Evolutionary conservation across 2,797 vertebrate genomes (phyloP), one percentile per base, ranked within the genome.

Genomic region (Sparus aurata): DNA sequence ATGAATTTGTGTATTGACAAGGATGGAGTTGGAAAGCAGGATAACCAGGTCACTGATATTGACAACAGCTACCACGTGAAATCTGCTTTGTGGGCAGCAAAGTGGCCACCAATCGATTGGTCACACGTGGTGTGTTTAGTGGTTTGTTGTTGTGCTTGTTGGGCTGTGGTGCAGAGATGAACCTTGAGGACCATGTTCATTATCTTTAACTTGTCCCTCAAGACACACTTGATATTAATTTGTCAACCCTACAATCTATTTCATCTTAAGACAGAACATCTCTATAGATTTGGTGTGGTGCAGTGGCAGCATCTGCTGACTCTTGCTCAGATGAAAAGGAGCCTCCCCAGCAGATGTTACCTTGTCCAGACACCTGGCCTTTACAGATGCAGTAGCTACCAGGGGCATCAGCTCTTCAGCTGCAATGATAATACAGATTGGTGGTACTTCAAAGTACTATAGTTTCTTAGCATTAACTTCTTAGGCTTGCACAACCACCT

Each of bases 31-130:
- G 76, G 84, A 91, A 84, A 77, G 71, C 87, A 84, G 80, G 78
- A 82, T 89, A 95, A 95, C 90, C 90, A 95, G 96, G 95, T 95
- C 94, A 94, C 75, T 54, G 83, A 75, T 89, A 97, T 97, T 94
- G 96, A 97, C 93, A 77, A 65, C 71, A 86, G 84, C 80, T 80
- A 89, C 89, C 93, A 92, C 75, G 90, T 92, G 86, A 92, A 90
- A 91, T 87, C 89, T 79, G 81, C 86, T 90, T 92, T 91, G 91
- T 90, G 85, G 92, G 91, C 89, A 92, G 89, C 84, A 87, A 89
- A 90, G 83, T 88, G 85, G 86, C 82, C 85, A 92, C 86, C 75
- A 84, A 97, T 98, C 85, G 90, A 97, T 96, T 76, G 58, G 80
- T 86, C 85, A 87, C 79, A 86, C 30, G 66, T 91, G 90, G 93